phyloP scores from a whole-genome alignment of 2,113 vertebrate genomes.

The Bufo bufo region DNA sequence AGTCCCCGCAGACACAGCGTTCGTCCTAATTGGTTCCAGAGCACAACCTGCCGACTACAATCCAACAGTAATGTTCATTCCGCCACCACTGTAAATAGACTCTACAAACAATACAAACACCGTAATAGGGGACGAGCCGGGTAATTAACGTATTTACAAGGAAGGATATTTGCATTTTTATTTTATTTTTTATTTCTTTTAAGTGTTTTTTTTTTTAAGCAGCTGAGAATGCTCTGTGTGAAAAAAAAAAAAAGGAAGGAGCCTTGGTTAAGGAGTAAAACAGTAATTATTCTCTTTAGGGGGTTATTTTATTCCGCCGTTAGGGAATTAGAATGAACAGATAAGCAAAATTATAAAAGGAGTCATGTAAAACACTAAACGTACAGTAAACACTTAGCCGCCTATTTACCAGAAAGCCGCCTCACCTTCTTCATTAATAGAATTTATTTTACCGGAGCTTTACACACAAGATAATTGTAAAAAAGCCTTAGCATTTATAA shows the following conservation, averaged over 20 bases:
- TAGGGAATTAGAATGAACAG: constrained; percentile 88
- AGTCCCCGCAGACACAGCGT: constrained; percentile 80
- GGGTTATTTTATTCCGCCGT: constrained; percentile 90
- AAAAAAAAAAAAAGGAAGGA: constrained; percentile 66
- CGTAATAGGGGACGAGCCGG: constrained; percentile 93
- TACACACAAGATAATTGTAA: constrained; percentile 70
- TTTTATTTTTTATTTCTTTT: constrained; percentile 56
- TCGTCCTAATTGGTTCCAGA: constrained; percentile 98
- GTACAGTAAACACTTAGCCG: constrained; percentile 83
- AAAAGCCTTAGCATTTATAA: constrained; percentile 59
- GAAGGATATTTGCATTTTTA: constrained; percentile 99
- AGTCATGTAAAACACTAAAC: constrained; percentile 92
- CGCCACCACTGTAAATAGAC: constrained; percentile 87
- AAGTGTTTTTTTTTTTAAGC: constrained; percentile 89
- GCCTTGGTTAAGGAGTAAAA: constrained; percentile 86
- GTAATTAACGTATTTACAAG: constrained; percentile 99
- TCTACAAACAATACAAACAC: constrained; percentile 94
- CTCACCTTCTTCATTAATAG: constrained; percentile 75
- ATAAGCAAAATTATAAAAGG: constrained; percentile 99
- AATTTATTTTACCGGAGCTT: constrained; percentile 73
- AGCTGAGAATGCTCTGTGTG: constrained; percentile 81
- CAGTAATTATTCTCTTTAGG: constrained; percentile 86
- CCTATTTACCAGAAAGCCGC: constrained; percentile 78
- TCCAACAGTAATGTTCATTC: constrained; percentile 88
- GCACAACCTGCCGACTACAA: constrained; percentile 87